Percentiles rank a stretch among this genome's conserved stretches.
These are phyloP conservation scores for Parauchenoglanis punctatus DNA, from an alignment of 2,797 vertebrate genomes.

Conservation along the genomic window DNA sequence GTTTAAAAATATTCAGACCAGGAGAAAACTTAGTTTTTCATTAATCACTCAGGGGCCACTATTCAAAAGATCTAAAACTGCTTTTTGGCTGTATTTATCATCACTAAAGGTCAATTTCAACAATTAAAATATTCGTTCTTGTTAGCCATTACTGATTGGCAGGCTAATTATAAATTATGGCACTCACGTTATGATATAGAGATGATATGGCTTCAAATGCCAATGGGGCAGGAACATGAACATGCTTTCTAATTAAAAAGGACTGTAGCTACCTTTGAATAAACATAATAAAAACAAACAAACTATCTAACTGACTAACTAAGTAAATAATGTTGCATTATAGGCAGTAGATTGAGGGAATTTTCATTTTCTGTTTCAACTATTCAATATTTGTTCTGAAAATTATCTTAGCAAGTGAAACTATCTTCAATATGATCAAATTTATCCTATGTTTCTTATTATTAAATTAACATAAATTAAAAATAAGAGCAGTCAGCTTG, in stretches of 20 bases:
- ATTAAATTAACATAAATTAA: not conserved
- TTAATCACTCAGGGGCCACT: not conserved
- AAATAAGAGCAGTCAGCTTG: not conserved
- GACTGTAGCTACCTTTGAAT: not conserved
- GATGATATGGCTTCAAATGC: not conserved
- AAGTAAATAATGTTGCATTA: not conserved
- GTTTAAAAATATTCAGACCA: not conserved
- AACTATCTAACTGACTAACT: not conserved
- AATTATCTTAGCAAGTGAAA: not conserved
- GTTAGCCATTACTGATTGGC: not conserved
- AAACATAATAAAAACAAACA: not conserved
- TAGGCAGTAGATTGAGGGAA: not conserved
- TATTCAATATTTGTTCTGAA: not conserved
- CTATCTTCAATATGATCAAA: not conserved
- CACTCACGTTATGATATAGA: not conserved
- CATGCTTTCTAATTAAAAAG: not conserved
- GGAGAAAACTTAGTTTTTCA: not conserved
- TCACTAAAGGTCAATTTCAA: not conserved
- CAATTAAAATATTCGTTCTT: not conserved
- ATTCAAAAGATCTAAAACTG: not conserved
- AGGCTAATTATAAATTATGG: not conserved
- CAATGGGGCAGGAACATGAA: not conserved
- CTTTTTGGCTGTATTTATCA: not conserved
- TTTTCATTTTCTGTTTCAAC: not conserved
- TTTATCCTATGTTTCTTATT: not conserved